A percentile compares a stretch with the other conserved stretches of the same genome.
phyloP scores from a whole-genome alignment of 2,797 vertebrate species.

The Rallus crepitans region DNA sequence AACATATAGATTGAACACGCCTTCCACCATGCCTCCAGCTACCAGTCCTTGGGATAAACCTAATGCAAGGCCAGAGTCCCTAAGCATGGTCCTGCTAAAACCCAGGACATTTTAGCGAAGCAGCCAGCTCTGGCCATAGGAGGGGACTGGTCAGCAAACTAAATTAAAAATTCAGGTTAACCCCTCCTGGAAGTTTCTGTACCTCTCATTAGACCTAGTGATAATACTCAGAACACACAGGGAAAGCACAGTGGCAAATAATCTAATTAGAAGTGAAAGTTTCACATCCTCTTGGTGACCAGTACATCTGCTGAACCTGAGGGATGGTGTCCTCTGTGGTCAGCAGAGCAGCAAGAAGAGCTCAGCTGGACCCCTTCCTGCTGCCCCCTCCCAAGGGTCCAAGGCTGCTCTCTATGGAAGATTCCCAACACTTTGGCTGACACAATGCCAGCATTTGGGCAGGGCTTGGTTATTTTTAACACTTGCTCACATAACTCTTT shows the following conservation, averaged over 20 bases:
- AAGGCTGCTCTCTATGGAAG: not conserved
- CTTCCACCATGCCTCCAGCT: not conserved
- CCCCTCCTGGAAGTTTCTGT: not conserved
- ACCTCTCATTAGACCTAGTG: not conserved
- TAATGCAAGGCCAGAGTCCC: not conserved
- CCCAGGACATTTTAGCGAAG: not conserved
- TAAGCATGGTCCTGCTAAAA: not conserved
- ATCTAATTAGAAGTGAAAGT: not conserved
- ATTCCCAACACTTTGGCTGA: constrained; percentile 21
- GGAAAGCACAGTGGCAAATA: not conserved
- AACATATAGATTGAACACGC: not conserved
- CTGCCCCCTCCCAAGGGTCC: not conserved
- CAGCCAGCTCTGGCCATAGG: not conserved
- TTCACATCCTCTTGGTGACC: not conserved
- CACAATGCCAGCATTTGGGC: not conserved
- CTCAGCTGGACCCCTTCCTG: not conserved
- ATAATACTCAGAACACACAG: not conserved
- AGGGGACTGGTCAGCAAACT: not conserved
- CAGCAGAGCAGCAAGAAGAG: not conserved
- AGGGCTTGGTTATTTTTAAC: constrained; percentile 70
- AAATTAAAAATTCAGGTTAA: not conserved
- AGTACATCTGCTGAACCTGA: not conserved
- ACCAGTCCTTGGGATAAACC: not conserved
- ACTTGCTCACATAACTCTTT: constrained; percentile 64
- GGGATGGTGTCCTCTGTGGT: not conserved